Evolutionary conservation across 2,888 invertebrate species (phyloP), one percentile per base, ranked within the genome.

Genomic region (Leptodirus hochenwartii): DNA sequence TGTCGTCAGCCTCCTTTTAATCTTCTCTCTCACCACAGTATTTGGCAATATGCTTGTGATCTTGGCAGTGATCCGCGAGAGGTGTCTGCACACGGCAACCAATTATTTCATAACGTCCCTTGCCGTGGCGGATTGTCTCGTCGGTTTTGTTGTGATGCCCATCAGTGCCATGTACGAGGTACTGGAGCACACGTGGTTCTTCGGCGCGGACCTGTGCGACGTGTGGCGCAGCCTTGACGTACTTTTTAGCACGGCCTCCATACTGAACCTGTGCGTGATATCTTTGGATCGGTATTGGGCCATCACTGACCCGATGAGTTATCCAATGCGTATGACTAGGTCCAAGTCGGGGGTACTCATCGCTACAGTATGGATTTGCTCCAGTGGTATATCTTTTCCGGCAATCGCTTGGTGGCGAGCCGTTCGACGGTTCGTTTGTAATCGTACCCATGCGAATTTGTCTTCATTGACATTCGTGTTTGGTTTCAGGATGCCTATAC

Each of bases 251-350:
- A 96, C 98, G 0, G 95, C 95, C 4, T 93, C 93, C 8, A 98
- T 98, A 44, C 64, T 96, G 29, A 96, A 96, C 58, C 62, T 98
- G 31, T 96, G 96, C 57, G 91, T 96, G 16, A 98, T 95, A 46
- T 88, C 90, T 1, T 54, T 95, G 45, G 95, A 95, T 53, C 71
- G 93, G 11, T 98, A 96, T 56, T 93, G 95, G 93, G 96, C 96
- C 25, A 96, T 96, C 37, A 93, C 91, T 9, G 93, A 96, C 58
- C 96, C 98, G 0, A 91, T 98, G 41, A 85, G 87, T 27, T 98
- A 98, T 58, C 91, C 95, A 2, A 84, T 81, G 61, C 66, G 79
- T 38, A 95, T 98, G 87, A 90, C 87, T 15, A 73, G 81, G 23
- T 70, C 74, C 34, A 68, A 85, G 33, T 90, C 93, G 1, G 77